Evolutionary conservation across 1,140 invertebrate species (phyloP).

Genomic region (Melanaphis sacchari): DNA sequence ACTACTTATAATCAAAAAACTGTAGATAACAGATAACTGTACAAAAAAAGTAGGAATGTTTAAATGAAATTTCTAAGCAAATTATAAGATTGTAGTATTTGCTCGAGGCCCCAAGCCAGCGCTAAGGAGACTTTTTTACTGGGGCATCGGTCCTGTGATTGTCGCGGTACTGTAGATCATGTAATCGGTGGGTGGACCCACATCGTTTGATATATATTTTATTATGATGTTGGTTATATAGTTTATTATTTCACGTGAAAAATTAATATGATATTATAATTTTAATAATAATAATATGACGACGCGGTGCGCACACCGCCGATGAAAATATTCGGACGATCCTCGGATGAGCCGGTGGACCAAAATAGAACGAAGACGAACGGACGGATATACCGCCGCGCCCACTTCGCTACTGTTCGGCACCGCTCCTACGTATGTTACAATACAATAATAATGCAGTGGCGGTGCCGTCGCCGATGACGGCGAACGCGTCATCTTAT

Average conservation of each 20-base stretch:
- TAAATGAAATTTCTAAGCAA: too few species aligned
- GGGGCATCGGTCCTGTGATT: not conserved
- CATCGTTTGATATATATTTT: not conserved
- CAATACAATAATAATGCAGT: not conserved
- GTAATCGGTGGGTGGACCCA: not conserved
- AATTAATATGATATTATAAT: slow-evolving; percentile 2
- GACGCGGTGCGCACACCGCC: slow-evolving; percentile 24
- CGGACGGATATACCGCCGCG: slow-evolving; percentile 28
- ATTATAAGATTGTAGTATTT: not conserved
- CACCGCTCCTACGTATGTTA: not conserved
- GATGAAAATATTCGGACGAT: slow-evolving; percentile 54
- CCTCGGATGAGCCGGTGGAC: slow-evolving; percentile 45
- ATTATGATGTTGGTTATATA: not conserved
- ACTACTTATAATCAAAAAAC: not conserved
- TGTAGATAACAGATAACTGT: not conserved
- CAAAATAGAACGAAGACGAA: slow-evolving; percentile 52
- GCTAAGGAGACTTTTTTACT: not conserved
- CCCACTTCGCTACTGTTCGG: slow-evolving; percentile 23
- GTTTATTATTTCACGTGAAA: slow-evolving; percentile 37
- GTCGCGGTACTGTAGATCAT: not conserved
- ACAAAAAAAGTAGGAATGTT: too few species aligned
- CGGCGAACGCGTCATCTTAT: slow-evolving; percentile 27
- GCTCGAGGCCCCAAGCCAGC: not conserved
- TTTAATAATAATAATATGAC: slow-evolving; percentile 24
- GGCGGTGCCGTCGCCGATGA: not conserved